Evolutionary conservation across 2,888 invertebrate genomes (phyloP).

Genomic region (Drosophila paranaensis): DNA sequence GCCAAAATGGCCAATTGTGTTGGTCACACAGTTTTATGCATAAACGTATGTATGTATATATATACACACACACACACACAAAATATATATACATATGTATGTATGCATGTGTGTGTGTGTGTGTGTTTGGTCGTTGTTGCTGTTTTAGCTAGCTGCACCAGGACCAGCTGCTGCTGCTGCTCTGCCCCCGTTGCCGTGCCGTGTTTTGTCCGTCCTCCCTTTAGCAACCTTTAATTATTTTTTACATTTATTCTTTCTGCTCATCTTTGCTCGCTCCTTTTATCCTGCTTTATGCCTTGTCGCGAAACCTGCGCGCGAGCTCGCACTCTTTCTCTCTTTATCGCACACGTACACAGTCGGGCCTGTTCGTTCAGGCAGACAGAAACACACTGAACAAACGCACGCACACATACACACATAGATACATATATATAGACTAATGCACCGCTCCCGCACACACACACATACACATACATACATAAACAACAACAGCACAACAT

Average conservation of each 20-base stretch:
- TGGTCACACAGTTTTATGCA: slow-evolving; percentile 64
- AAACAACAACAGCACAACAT: slow-evolving; percentile 73
- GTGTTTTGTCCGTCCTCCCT: slow-evolving; percentile 39
- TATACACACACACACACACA: slow-evolving; percentile 13
- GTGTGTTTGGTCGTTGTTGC: slow-evolving; percentile 47
- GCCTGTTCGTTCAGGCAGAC: slow-evolving; percentile 57
- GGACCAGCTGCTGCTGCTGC: slow-evolving; percentile 52
- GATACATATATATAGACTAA: slow-evolving; percentile 51
- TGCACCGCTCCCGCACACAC: slow-evolving; percentile 64
- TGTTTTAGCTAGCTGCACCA: slow-evolving; percentile 43
- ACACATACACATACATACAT: slow-evolving; percentile 21
- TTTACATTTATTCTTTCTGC: slow-evolving; percentile 72
- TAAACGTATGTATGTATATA: slow-evolving; percentile 22
- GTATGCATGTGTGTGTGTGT: slow-evolving; percentile 17
- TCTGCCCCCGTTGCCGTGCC: slow-evolving; percentile 29
- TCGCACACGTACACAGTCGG: slow-evolving; percentile 38
- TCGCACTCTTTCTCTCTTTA: slow-evolving; percentile 52
- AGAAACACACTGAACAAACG: slow-evolving; percentile 49
- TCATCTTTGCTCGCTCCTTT: slow-evolving; percentile 75
- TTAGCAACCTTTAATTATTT: slow-evolving; percentile 77
- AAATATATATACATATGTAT: slow-evolving; percentile 19
- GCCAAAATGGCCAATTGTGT: slow-evolving; percentile 67
- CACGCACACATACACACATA: slow-evolving; percentile 29
- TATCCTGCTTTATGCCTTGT: slow-evolving; percentile 65
- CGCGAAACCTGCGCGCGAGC: slow-evolving; percentile 73